Evolutionary conservation across 2,888 invertebrate genomes (phyloP).

Genomic region (Acholoe squamosa): DNA sequence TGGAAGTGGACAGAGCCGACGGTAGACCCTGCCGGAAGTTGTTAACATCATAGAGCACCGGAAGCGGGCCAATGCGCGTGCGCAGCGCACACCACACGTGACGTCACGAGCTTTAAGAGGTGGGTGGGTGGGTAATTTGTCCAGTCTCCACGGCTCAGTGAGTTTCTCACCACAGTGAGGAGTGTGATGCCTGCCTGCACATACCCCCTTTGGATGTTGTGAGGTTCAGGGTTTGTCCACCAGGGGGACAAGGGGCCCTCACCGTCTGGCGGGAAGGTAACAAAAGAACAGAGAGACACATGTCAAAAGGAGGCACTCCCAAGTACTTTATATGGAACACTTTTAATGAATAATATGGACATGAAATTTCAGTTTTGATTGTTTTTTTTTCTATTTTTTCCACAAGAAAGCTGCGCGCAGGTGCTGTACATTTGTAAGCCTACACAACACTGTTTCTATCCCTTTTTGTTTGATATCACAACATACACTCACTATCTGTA

Average conservation of each 20-base stretch:
- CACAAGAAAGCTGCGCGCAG: too few species aligned
- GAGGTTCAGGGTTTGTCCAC: slow-evolving; percentile 34
- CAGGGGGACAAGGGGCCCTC: slow-evolving; percentile 35
- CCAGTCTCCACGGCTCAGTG: slow-evolving; percentile 30
- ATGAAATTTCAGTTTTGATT: too few species aligned
- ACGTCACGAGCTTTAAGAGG: slow-evolving; percentile 56
- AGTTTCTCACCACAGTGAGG: background rate
- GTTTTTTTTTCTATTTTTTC: too few species aligned
- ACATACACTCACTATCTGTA: too few species aligned
- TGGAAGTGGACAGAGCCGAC: background rate
- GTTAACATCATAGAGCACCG: slow-evolving; percentile 26
- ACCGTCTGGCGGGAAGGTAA: slow-evolving; percentile 49
- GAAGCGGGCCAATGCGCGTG: slow-evolving; percentile 54
- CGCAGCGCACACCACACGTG: slow-evolving; percentile 26
- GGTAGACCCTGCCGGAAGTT: background rate
- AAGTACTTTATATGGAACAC: background rate
- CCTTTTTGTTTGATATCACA: too few species aligned
- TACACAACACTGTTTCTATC: too few species aligned
- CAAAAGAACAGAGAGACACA: slow-evolving; percentile 57
- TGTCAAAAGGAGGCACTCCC: slow-evolving; percentile 28
- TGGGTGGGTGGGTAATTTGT: slow-evolving; percentile 9
- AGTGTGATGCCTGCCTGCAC: background rate
- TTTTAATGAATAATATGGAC: too few species aligned
- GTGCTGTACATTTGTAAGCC: too few species aligned
- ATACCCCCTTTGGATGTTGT: slow-evolving; percentile 12